Evolutionary conservation across 2,113 vertebrate species (phyloP), one percentile per base, ranked within the genome.

Genomic region (Sinocyclocheilus rhinocerous): DNA sequence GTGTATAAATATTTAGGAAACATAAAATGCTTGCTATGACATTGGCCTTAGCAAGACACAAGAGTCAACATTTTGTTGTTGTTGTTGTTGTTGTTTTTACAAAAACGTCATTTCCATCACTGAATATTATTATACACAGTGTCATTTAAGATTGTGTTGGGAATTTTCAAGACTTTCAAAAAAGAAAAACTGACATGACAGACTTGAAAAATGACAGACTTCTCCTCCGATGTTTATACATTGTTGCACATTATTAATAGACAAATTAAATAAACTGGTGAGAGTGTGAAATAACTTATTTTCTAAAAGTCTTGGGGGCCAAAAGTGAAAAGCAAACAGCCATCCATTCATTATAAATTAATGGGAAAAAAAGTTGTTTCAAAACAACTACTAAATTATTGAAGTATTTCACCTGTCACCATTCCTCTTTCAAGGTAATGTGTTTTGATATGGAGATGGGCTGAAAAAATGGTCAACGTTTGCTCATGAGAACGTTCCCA

Each of bases 401-500:
- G n/a, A 57, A 57, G 15, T 22, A 36, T 78, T 36, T 78, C 50
- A 36, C 10, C 50, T 77, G 15, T 77, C 16, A 2, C 26, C 13
- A 20, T 4, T 24, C 5, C 20, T 7, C 12, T 77, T 77, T 77
- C 24, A 77, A 18, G 13, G 13, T 77, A 77, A 55, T 22, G 50
- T 45, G 59, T 65, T 81, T 63, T 29, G n/a, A 78, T 8, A 6
- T 81, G 33, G 59, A 20, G 13, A 48, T 36, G 15, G 36, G 26
- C 79, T 45, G 13, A 42, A 36, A 78, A 75, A 22, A 45, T 39
- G 39, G 39, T 45, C 67, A 48, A 24, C 7, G 6, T 83, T 33
- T 67, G 80, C 52, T 33, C 72, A 36, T 48, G 81, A 86, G 69
- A 55, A 72, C 13, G 26, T 80, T 86, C 80, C 72, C 80, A 83